Evolutionary conservation across 2,888 invertebrate genomes (phyloP).

Genomic region (Epinotia bilunana): DNA sequence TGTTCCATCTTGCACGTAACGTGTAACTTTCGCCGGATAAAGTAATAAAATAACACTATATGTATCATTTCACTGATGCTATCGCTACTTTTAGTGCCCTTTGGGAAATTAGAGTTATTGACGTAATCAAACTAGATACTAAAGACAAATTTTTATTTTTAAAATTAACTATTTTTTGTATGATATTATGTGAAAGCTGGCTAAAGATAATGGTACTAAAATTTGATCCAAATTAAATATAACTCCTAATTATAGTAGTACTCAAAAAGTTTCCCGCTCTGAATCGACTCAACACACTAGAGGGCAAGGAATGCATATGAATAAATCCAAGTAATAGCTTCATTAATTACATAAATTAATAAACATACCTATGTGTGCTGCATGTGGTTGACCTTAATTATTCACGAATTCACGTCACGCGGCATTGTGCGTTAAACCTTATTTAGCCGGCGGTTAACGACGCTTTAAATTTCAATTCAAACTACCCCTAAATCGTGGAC

Average conservation of each 20-base stretch:
- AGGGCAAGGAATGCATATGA: no score
- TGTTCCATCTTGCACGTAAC: slow-evolving; percentile 10
- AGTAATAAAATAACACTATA: slow-evolving; percentile 13
- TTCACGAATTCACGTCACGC: slow-evolving; percentile 17
- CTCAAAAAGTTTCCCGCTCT: no score
- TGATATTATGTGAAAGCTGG: no score
- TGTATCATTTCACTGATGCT: slow-evolving; percentile 26
- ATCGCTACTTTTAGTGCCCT: slow-evolving; percentile 12
- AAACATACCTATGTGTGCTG: not conserved
- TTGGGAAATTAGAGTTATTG: not conserved
- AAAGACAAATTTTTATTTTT: not conserved
- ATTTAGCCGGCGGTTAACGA: not conserved
- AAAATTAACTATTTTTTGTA: no score
- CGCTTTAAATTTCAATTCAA: slow-evolving; percentile 10
- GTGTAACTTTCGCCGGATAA: slow-evolving; percentile 19
- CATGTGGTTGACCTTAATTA: slow-evolving; percentile 3
- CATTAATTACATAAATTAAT: not conserved
- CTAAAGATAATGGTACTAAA: no score
- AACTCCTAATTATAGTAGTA: no score
- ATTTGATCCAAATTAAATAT: no score
- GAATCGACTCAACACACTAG: not conserved
- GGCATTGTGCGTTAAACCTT: slow-evolving; percentile 9
- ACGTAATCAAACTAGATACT: not conserved
- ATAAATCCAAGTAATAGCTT: not conserved
- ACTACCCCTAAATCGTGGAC: slow-evolving; percentile 3